Conservation (phyloP, 2,888 invertebrate species). For the Acheta domesticus region DNA sequence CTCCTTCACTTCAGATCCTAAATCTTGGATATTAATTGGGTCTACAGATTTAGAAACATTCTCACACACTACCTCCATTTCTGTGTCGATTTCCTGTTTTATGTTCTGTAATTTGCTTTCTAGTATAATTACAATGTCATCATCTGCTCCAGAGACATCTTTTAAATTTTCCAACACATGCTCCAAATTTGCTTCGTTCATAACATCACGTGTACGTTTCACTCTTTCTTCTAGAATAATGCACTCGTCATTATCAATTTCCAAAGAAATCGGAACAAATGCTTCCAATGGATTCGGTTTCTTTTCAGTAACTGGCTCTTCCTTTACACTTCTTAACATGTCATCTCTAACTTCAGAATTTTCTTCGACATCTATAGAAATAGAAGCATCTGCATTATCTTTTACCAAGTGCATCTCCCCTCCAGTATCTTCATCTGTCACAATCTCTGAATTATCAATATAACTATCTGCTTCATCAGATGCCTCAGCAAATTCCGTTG, state of each 20-base stretch:
- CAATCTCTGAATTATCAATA: background rate
- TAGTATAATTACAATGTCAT: background rate
- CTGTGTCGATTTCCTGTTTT: background rate
- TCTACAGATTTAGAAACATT: background rate
- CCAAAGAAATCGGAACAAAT: background rate
- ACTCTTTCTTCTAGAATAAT: constrained; percentile 18
- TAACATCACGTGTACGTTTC: background rate
- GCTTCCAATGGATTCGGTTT: background rate
- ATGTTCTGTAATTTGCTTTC: background rate
- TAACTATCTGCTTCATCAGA: constrained; percentile 11
- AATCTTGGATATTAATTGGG: background rate
- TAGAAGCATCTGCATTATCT: background rate
- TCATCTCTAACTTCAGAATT: background rate
- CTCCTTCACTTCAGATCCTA: background rate
- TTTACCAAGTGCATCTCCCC: constrained; percentile 26
- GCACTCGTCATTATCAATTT: background rate
- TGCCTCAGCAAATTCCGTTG: constrained; percentile 21
- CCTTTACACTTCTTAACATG: background rate
- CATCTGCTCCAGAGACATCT: background rate
- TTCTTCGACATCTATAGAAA: background rate
- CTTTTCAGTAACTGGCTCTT: background rate
- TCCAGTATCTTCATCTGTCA: constrained; percentile 26
- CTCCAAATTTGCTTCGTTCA: background rate
- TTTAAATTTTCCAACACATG: background rate
- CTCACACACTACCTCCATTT: background rate